A percentile compares a stretch with the other conserved stretches of the same genome.
phyloP scores from a whole-genome alignment of 2,113 vertebrate species.

The Columba janthina region DNA sequence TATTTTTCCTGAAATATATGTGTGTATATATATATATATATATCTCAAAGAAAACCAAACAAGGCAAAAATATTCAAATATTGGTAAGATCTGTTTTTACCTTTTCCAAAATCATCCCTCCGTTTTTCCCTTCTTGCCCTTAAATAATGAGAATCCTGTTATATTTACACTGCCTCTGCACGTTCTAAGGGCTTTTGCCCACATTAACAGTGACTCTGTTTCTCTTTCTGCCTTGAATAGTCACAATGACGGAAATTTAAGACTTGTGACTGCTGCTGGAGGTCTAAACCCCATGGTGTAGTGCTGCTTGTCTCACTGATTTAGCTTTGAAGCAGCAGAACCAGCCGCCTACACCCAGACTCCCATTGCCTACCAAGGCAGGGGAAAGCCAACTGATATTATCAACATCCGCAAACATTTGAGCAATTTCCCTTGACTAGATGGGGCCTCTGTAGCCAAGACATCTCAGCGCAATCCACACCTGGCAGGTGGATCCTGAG shows the following conservation, averaged over 20 bases:
- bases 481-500: background rate
- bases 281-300: background rate
- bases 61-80: background rate
- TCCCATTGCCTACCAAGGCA: background rate
- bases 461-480: background rate
- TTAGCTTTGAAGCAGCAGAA: background rate
- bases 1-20: background rate
- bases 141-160: background rate
- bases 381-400: background rate
- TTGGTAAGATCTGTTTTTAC: background rate
- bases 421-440: background rate
- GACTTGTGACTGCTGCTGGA: background rate
- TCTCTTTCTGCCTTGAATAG: background rate
- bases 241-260: fast-evolving
- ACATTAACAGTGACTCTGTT: background rate
- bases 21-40: background rate
- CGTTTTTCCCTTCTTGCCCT: background rate
- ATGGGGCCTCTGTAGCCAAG: background rate
- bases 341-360: background rate
- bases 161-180: background rate
- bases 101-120: background rate
- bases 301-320: background rate
- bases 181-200: background rate
- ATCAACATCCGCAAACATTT: background rate
- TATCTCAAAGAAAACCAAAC: background rate